Conservation (phyloP, 2,113 vertebrate genomes). For the Tachycineta bicolor region DNA sequence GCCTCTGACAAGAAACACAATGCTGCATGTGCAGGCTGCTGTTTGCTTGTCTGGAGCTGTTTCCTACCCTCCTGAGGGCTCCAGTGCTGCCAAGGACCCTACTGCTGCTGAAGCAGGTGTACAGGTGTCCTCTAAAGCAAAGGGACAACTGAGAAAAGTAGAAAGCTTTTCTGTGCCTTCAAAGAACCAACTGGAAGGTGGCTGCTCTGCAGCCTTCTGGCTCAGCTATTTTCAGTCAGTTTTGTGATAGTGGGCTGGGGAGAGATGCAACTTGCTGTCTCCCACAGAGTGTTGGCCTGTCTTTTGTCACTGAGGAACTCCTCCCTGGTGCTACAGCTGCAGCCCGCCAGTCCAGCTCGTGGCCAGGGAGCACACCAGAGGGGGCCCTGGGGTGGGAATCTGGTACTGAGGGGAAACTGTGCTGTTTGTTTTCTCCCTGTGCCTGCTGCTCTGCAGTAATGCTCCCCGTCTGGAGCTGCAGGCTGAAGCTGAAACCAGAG, state of each 20-base stretch:
- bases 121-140: not conserved
- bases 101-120: not conserved
- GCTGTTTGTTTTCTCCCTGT: not conserved
- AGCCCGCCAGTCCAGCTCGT: not conserved
- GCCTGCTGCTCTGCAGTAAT: not conserved
- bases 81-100: not conserved
- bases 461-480: not conserved
- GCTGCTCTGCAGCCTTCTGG: not conserved
- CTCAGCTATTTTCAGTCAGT: not conserved
- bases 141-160: not conserved
- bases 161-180: not conserved
- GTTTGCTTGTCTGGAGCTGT: not conserved
- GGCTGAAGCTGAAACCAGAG: not conserved
- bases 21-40: not conserved
- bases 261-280: not conserved
- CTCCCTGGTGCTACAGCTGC: not conserved
- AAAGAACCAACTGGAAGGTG: accelerated
- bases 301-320: not conserved
- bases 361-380: not conserved
- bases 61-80: not conserved
- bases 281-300: not conserved
- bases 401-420: not conserved
- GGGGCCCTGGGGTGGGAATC: not conserved
- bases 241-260: not conserved
- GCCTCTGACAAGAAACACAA: not conserved